Evolutionary conservation across 2,113 vertebrate species (phyloP).

Genomic region (Boulengeromyrus knoepffleri): DNA sequence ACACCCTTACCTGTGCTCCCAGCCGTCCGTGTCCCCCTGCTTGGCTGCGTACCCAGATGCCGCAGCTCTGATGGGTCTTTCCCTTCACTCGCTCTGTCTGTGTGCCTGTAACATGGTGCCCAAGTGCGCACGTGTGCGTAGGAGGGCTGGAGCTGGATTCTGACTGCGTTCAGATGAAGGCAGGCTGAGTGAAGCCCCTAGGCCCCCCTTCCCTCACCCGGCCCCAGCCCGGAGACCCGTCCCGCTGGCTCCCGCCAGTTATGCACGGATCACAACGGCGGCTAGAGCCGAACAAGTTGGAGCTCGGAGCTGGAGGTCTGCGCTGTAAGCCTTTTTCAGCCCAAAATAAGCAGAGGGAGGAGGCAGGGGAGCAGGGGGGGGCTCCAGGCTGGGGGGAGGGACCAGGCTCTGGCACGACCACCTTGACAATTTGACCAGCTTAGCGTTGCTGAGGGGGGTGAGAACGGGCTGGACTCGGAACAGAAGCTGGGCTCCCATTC

Average conservation of each 20-base stretch:
- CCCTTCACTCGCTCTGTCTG: background rate
- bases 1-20: background rate
- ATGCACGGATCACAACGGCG: background rate
- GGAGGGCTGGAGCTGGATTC: background rate
- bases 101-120: background rate
- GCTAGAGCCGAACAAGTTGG: background rate
- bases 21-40: background rate
- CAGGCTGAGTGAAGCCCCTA: background rate
- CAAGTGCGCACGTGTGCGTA: background rate
- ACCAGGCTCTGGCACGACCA: conserved; percentile 13
- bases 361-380: background rate
- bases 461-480: background rate
- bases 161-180: background rate
- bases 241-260: background rate
- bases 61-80: background rate
- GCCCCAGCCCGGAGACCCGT: background rate
- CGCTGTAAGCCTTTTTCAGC: background rate
- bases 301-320: background rate
- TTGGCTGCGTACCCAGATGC: background rate
- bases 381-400: background rate
- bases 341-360: background rate
- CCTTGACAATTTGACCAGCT: conserved; percentile 20
- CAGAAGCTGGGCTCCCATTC: background rate
- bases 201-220: background rate
- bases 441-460: conserved; percentile 16